phyloP scores from a whole-genome alignment of 2,888 invertebrate species.

The Blastobasis lacticolella region DNA sequence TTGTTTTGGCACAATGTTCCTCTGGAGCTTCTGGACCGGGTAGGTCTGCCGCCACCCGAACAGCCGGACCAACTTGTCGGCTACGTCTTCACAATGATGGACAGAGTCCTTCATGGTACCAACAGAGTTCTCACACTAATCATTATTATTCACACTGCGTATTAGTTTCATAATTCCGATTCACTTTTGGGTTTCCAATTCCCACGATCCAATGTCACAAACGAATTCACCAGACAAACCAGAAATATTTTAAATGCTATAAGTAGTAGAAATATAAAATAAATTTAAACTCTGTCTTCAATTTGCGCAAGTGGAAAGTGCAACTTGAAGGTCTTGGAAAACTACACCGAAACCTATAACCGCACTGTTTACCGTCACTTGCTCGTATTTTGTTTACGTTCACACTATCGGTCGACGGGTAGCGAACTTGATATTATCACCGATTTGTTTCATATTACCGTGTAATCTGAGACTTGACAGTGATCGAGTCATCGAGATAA shows the following conservation, averaged over 20 bases:
- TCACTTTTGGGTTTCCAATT: background rate
- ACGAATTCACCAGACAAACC: no score
- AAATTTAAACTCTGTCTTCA: background rate
- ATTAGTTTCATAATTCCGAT: constrained; percentile 3
- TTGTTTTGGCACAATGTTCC: constrained; percentile 66
- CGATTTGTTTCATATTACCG: constrained; percentile 8
- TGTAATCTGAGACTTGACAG: constrained; percentile 8
- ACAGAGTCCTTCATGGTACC: constrained; percentile 74
- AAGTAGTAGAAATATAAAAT: no score
- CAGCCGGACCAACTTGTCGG: constrained; percentile 83
- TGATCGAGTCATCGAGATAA: no score
- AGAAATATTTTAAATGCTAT: no score
- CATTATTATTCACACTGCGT: constrained; percentile 17
- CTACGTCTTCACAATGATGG: constrained; percentile 83
- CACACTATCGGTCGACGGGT: background rate
- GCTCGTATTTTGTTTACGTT: background rate
- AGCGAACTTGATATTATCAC: background rate
- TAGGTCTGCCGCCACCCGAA: constrained; percentile 88
- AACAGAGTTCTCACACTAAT: background rate
- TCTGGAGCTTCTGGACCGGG: constrained; percentile 84
- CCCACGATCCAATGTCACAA: constrained; percentile 1
- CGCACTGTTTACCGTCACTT: background rate
- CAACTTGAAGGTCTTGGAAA: constrained; percentile 13
- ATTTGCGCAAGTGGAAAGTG: constrained; percentile 15
- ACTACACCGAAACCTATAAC: background rate